These are phyloP conservation scores for Indicator maculatus DNA, from an alignment of 2,113 vertebrate species.

Conservation along the genomic window DNA sequence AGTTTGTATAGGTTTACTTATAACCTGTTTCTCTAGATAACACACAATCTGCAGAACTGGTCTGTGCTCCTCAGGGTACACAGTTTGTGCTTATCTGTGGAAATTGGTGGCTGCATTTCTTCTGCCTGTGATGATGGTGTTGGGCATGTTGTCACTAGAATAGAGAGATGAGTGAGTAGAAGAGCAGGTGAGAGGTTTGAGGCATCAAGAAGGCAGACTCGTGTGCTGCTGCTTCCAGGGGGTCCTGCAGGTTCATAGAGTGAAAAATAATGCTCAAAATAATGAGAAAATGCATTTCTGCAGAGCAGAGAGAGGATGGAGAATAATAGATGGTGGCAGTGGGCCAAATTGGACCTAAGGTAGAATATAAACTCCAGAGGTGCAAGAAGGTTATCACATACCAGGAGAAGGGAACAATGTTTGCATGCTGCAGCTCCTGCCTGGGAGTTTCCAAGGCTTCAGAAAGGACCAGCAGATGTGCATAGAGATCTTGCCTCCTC, in stretches of 20 bases:
- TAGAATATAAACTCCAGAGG: background rate
- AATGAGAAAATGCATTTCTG: background rate
- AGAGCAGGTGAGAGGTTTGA: background rate
- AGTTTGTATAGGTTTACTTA: rapidly evolving
- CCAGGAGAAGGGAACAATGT: background rate
- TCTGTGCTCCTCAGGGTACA: background rate
- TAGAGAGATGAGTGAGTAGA: background rate
- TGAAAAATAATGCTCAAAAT: background rate
- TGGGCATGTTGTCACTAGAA: background rate
- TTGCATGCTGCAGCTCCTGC: background rate
- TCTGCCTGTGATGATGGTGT: background rate
- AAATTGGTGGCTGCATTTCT: background rate
- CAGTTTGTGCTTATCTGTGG: background rate
- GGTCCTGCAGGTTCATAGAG: background rate
- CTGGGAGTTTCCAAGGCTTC: background rate
- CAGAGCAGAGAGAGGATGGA: background rate
- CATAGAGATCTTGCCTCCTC: background rate
- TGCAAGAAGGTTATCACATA: background rate
- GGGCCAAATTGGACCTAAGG: background rate
- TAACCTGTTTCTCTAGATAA: background rate
- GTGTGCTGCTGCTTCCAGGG: background rate
- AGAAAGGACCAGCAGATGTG: background rate
- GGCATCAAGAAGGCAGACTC: background rate
- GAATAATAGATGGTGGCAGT: background rate
- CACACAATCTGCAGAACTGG: background rate